These are phyloP conservation scores for Agrochola macilenta DNA, from an alignment of 2,888 invertebrate genomes.

Conservation along the genomic window DNA sequence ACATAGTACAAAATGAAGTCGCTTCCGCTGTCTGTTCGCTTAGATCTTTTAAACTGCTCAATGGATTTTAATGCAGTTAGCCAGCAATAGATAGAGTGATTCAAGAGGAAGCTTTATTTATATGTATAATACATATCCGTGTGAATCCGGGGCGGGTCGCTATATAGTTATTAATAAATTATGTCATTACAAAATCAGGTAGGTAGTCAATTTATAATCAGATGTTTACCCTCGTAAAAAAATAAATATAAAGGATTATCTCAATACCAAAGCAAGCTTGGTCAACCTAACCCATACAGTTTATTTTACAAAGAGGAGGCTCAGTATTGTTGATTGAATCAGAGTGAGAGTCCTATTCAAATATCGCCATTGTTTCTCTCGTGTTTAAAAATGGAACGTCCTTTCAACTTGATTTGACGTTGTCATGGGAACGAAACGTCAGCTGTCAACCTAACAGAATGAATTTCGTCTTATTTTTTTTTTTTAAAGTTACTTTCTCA, in stretches of 20 bases:
- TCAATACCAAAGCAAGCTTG: neutral
- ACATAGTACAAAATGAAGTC: too few relatives aligned
- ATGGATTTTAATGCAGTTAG: too few relatives aligned
- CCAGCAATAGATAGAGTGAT: too few relatives aligned
- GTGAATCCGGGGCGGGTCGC: too few relatives aligned
- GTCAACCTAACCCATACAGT: conserved; percentile 53
- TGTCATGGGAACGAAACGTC: conserved; percentile 76
- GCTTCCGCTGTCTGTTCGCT: too few relatives aligned
- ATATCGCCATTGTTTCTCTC: conserved; percentile 81
- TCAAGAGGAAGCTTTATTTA: too few relatives aligned
- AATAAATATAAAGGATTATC: neutral
- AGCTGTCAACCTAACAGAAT: conserved; percentile 75
- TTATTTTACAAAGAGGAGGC: conserved; percentile 71
- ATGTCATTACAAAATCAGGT: too few relatives aligned
- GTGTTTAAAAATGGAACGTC: conserved; percentile 81
- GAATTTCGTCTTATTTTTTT: conserved; percentile 48
- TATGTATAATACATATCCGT: too few relatives aligned
- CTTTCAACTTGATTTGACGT: conserved; percentile 73
- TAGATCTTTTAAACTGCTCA: too few relatives aligned
- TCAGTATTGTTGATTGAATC: conserved; percentile 84
- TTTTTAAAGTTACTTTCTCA: conserved; percentile 43
- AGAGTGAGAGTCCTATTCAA: conserved; percentile 83
- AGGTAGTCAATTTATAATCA: too few relatives aligned
- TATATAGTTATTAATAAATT: too few relatives aligned
- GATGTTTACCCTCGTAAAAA: neutral